Evolutionary conservation across 2,113 vertebrate species (phyloP).

Genomic region (Protobothrops flavoviridis): DNA sequence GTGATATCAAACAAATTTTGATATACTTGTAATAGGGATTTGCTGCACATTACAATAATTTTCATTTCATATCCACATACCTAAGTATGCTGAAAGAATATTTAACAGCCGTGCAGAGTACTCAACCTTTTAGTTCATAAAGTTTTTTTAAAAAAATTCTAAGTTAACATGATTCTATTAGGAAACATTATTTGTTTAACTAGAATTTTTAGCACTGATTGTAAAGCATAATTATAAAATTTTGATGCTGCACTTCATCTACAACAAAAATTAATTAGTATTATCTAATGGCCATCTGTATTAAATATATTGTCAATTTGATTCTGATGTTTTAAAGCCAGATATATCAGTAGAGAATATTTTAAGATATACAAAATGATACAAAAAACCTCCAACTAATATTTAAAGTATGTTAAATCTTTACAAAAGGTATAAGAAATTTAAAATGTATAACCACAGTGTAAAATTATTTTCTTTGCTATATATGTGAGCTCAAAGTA

Average conservation of each 20-base stretch:
- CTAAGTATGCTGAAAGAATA: slow-evolving; percentile 63
- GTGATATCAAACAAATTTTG: slow-evolving; percentile 67
- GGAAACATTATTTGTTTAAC: slow-evolving; percentile 75
- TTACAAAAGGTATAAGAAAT: slow-evolving; percentile 84
- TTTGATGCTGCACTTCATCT: slow-evolving; percentile 72
- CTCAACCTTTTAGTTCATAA: slow-evolving; percentile 64
- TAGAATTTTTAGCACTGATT: slow-evolving; percentile 74
- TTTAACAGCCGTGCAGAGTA: slow-evolving; percentile 68
- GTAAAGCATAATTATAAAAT: slow-evolving; percentile 77
- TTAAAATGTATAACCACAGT: slow-evolving; percentile 81
- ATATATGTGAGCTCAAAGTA: slow-evolving; percentile 77
- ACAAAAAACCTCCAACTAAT: slow-evolving; percentile 79
- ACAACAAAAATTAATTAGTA: slow-evolving; percentile 76
- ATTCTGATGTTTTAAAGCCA: slow-evolving; percentile 69
- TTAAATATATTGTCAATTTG: slow-evolving; percentile 75
- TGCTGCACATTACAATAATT: slow-evolving; percentile 68
- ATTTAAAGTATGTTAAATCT: slow-evolving; percentile 83
- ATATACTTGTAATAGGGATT: slow-evolving; percentile 45
- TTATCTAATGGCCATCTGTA: slow-evolving; percentile 73
- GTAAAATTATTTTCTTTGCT: slow-evolving; percentile 78
- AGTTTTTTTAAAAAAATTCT: slow-evolving; percentile 51
- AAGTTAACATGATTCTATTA: slow-evolving; percentile 72
- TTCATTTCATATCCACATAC: slow-evolving; percentile 64
- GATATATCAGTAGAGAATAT: slow-evolving; percentile 73
- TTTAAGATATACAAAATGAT: slow-evolving; percentile 82